Evolutionary conservation across 2,113 vertebrate species (phyloP), one percentile per base, ranked within the genome.

Genomic region (Megalops atlanticus): DNA sequence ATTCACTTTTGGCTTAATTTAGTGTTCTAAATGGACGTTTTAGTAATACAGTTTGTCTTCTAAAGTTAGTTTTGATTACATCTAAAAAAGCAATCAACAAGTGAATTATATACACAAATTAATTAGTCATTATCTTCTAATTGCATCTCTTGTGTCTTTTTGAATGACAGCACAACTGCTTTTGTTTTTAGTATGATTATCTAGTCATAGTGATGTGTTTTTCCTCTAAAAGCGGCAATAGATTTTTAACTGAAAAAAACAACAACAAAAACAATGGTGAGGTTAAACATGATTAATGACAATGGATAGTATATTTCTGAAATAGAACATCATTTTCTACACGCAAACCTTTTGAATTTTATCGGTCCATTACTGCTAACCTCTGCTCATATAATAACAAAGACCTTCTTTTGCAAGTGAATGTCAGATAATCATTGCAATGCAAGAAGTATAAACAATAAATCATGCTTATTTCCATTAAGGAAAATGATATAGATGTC

Each of bases 41-140:
- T 64, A n/a, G n/a, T 64, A 64, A 64, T 64, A n/a, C 58, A 11
- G 58, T 64, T n/a, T 64, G 52, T 58, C n/a, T 58, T 3, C 1
- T 54, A 27, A 31, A 64, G 58, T 1, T 64, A 64, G 4, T 64
- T 64, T n/a, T 31, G n/a, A 27, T 64, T 27, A 64, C 58, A 64
- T n/a, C 31, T 64, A n/a, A 64, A 64, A 64, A 64, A 64, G 49
- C 49, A 54, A 64, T 64, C 58, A 31, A 64, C 58, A 64, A 64
- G 58, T 27, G 58, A 64, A 64, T 21, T 64, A 64, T 64, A 64
- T 27, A 27, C 36, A 49, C 36, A 77, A 87, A 89, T 88, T 81
- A 90, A 86, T 87, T 81, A 68, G 82, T 85, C 35, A 69, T 86
- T 89, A 89, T 90, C 85, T 40, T 76, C 81, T 88, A 89, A 90